Base-by-base conservation (phyloP, 2,888 invertebrate species). In the Aspidiotus rigidus region DNA sequence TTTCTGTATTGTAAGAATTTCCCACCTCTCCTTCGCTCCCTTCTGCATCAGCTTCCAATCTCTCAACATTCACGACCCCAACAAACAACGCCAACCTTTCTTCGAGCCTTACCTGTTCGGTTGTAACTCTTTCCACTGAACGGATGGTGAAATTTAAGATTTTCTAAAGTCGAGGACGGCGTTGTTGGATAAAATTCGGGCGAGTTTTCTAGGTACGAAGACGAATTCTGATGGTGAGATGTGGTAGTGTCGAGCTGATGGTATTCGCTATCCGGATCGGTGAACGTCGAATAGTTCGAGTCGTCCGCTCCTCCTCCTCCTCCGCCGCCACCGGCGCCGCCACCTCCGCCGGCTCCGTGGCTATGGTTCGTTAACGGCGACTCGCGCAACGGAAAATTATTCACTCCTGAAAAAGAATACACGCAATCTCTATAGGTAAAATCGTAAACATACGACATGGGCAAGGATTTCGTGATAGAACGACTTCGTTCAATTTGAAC, bases 111-210 rank as follows among this genome's bases (percentile, higher is more conserved):
- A 64, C 70, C 64, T 61, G 64, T 62, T 61, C 64, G 53, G 41
- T 64, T 53, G 39, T 55, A 70, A 64, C 61, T 70, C 60, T 70
- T 70, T 59, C 62, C 57, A 40, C 39, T 71, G 61, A 59, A 64
- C 75, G 82, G 82, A 64, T 85, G 85, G 76, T 88, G 86, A 79
- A 87, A 89, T 78, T 89, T 89, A 76, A 84, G 84, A 77, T 87
- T 86, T 77, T 84, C 77, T 44, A 74, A 67, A 70, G 78, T 79
- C 72, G 73, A 73, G 72, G 73, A 74, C 71, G 72, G 74, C 63
- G 70, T 73, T 75, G 85, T 83, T 74, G 86, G 83, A 78, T 90
- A 90, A 79, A 89, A 89, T 79, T 89, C 86, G 7, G 85, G 83
- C 61, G 85, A 87, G 79, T 80, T 86, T 78, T 85, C 89, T 78